Percentiles rank a stretch among this genome's conserved stretches.
These are phyloP conservation scores for Drosophila parvula DNA, from an alignment of 1,140 invertebrate genomes.

Conservation along the genomic window DNA sequence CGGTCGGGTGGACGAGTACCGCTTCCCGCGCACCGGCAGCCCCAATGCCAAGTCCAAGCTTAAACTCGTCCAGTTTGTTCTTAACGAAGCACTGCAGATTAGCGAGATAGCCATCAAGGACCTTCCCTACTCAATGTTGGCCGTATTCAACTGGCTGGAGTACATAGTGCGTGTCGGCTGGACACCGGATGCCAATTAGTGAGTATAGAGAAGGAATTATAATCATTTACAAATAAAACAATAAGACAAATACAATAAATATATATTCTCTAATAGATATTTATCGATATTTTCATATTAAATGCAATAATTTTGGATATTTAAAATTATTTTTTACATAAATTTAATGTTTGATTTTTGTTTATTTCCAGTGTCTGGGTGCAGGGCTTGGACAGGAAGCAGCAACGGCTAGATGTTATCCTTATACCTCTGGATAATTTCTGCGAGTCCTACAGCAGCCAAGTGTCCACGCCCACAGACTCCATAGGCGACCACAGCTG, in stretches of 20 bases:
- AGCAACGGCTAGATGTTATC: constrained; percentile 91
- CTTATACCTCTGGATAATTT: constrained; percentile 90
- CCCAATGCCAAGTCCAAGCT: constrained; percentile 95
- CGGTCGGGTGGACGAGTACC: constrained; percentile 93
- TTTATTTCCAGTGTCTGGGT: constrained; percentile 91
- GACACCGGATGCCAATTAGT: constrained; percentile 95
- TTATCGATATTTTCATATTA: no score
- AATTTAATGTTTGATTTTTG: no score
- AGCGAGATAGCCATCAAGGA: constrained; percentile 88
- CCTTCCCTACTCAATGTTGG: constrained; percentile 89
- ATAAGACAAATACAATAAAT: no score
- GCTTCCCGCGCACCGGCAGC: constrained; percentile 96
- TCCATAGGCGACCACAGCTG: constrained; percentile 84
- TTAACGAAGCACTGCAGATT: constrained; percentile 88
- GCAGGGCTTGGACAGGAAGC: constrained; percentile 93
- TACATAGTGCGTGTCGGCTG: constrained; percentile 97
- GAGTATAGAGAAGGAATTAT: constrained; percentile 81
- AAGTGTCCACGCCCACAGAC: constrained; percentile 85
- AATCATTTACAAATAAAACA: no score
- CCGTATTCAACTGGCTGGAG: constrained; percentile 95
- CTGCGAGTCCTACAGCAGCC: constrained; percentile 87
- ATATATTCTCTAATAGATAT: no score
- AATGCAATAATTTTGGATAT: no score
- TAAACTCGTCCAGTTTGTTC: constrained; percentile 93
- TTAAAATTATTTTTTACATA: no score